Evolutionary conservation across 2,888 invertebrate species (phyloP), one percentile per base, ranked within the genome.

Genomic region (Andrena trimmerana): DNA sequence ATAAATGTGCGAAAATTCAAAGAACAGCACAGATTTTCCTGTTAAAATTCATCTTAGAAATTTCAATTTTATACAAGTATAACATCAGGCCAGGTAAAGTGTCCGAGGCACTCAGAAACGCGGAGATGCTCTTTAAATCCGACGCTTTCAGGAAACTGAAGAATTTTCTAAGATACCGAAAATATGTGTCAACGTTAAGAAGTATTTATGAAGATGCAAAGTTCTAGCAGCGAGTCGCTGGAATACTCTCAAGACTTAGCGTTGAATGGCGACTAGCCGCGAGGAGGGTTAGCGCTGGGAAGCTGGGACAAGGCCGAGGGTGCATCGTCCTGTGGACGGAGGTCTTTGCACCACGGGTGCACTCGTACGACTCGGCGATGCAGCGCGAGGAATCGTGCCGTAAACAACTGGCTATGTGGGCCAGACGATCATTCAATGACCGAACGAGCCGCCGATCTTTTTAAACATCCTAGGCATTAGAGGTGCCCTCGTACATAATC

Each of bases 291-390:
- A 69, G 70, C 81, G 84, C 59, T 65, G 52, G 73, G 76, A 83
- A 90, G 91, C 91, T 90, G 90, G 92, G 92, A 90, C 90, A 92
- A 92, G 92, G 92, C 91, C 92, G 91, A 90, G 90, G 91, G 92
- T 92, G 91, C 92, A 91, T 91, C 91, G 92, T 90, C 90, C 92
- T 89, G 86, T 77, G 84, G 77, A 78, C 79, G 76, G 90, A 90
- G 92, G 92, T 92, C 92, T 91, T 91, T 87, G 86, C 85, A 82
- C 85, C 69, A 24, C 48, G 52, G 57, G 71, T 65, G 70, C 71
- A 48, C n/a, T 62, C 76, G 70, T 29, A 62, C 75, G 81, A 76
- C 42, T 60, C 16, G 73, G 20, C 77, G 66, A 27, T 31, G 57
- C 63, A 13, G 48, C 68, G 42, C 75, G 75, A 60, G 60, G 74